phyloP scores from a whole-genome alignment of 2,797 vertebrate genomes.

The Danio kyathit region DNA sequence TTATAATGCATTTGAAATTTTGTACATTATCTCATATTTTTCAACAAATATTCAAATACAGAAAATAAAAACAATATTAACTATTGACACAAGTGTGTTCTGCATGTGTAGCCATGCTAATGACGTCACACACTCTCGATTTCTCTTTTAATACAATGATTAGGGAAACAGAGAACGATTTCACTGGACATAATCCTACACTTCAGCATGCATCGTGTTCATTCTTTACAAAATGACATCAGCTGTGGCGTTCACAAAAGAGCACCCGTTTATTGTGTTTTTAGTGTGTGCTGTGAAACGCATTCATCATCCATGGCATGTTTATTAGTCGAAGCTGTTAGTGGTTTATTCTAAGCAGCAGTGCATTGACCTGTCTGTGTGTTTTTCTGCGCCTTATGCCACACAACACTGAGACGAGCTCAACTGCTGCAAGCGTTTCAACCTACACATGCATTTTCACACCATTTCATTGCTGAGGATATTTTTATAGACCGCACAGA shows the following conservation, averaged over 20 bases:
- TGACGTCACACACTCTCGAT: too few relatives aligned
- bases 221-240: not conserved
- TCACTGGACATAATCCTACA: too few relatives aligned
- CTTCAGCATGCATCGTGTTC: not conserved
- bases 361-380: constrained; percentile 48
- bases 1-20: too few relatives aligned
- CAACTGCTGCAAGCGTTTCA: constrained; percentile 32
- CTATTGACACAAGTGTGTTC: too few relatives aligned
- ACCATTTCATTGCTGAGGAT: constrained; percentile 30
- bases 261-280: not conserved
- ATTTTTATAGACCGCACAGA: constrained; percentile 9
- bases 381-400: constrained; percentile 15
- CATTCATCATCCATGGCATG: not conserved
- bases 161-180: not conserved
- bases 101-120: too few relatives aligned
- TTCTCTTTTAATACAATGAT: too few relatives aligned
- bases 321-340: not conserved
- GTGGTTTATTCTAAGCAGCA: constrained; percentile 18
- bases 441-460: constrained; percentile 53
- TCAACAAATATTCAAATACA: too few relatives aligned
- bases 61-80: too few relatives aligned
- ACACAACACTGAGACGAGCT: constrained; percentile 16
- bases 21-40: too few relatives aligned
- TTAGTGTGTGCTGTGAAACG: not conserved
- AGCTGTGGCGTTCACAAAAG: not conserved